Evolutionary conservation across 2,888 invertebrate genomes (phyloP).

Genomic region (Allophyes oxyacanthae): DNA sequence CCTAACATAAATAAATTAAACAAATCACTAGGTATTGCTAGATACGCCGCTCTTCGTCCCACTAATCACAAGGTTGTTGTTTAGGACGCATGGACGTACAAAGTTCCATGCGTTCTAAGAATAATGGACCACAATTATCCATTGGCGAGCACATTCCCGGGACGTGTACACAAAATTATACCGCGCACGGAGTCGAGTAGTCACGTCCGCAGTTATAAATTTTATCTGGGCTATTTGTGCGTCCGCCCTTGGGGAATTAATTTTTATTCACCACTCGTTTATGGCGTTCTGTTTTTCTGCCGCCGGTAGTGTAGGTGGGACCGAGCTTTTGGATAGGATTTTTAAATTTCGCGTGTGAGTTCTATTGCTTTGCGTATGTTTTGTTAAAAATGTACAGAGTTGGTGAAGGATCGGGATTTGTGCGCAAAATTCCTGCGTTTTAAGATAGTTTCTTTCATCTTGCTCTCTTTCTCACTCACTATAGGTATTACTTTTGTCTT

Average conservation of each 20-base stretch:
- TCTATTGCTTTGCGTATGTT: slow-evolving; percentile 16
- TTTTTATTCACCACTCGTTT: slow-evolving; percentile 63
- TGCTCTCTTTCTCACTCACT: too few relatives aligned
- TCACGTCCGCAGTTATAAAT: slow-evolving; percentile 62
- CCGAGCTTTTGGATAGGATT: slow-evolving; percentile 26
- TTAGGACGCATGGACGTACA: too few relatives aligned
- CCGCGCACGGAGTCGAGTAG: slow-evolving; percentile 63
- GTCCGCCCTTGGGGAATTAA: slow-evolving; percentile 60
- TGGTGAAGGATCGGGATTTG: too few relatives aligned
- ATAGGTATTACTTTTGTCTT: too few relatives aligned
- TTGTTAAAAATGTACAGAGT: slow-evolving; percentile 11
- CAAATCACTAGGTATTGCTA: not conserved
- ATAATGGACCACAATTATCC: slow-evolving; percentile 76
- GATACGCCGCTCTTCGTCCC: slow-evolving; percentile 1
- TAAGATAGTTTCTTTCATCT: too few relatives aligned
- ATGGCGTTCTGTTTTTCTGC: slow-evolving; percentile 51
- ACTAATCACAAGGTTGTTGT: slow-evolving; percentile 23
- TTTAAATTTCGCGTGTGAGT: slow-evolving; percentile 26
- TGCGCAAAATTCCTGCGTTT: too few relatives aligned
- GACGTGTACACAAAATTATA: slow-evolving; percentile 73
- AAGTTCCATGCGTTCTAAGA: slow-evolving; percentile 51
- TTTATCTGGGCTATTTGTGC: slow-evolving; percentile 63
- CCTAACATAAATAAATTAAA: too few relatives aligned
- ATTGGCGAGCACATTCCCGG: slow-evolving; percentile 69
- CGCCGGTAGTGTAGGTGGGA: slow-evolving; percentile 18